A percentile compares a stretch with the other conserved stretches of the same genome.
Conservation (phyloP, 2,797 vertebrate species). For the Dipus sagitta region DNA sequence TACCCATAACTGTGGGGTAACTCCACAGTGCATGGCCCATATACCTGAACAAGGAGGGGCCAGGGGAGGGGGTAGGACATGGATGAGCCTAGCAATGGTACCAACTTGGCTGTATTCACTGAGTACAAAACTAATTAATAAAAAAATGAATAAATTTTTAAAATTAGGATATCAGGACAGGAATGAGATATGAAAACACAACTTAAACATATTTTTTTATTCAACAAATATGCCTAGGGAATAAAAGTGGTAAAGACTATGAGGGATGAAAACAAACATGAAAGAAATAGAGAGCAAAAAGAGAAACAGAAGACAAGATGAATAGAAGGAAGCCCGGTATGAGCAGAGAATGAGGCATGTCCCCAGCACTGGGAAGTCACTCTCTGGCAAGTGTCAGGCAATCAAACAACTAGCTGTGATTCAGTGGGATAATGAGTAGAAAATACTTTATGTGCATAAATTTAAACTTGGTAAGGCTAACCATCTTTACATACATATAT, state of each 20-base stretch:
- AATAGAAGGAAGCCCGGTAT: neutral
- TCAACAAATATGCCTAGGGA: neutral
- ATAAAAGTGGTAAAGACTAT: neutral
- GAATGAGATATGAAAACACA: neutral
- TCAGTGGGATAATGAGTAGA: fast-evolving
- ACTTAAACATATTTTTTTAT: neutral
- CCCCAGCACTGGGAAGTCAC: neutral
- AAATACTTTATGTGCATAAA: fast-evolving
- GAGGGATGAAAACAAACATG: neutral
- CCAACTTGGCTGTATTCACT: no score
- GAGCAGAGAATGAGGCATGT: neutral
- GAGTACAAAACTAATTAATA: no score
- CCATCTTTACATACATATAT: neutral
- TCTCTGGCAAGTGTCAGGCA: neutral
- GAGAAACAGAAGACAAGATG: neutral
- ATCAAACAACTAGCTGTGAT: neutral
- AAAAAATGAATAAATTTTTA: no score
- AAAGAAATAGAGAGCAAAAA: no score
- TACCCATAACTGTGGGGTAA: no score
- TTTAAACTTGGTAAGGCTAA: neutral
- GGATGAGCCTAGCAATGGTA: no score
- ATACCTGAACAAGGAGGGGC: no score
- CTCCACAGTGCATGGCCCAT: no score
- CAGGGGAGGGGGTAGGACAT: no score
- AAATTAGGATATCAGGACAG: neutral